A percentile compares a stretch with the other conserved stretches of the same genome.
Conservation (phyloP, 2,113 vertebrate species). For the Paedocypris sp. region DNA sequence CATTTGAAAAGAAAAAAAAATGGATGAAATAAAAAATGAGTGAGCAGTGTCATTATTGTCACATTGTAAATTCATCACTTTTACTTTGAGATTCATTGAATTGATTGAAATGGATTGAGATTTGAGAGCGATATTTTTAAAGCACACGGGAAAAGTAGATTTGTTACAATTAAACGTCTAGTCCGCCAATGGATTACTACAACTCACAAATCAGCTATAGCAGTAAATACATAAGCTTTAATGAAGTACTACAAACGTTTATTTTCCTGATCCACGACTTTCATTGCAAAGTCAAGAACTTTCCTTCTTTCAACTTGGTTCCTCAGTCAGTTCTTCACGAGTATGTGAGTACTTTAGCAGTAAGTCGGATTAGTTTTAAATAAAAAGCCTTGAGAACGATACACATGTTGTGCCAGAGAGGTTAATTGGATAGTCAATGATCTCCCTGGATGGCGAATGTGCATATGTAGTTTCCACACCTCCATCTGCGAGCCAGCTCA, state of each 20-base stretch:
- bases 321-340: background rate
- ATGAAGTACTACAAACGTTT: background rate
- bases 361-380: background rate
- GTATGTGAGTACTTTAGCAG: background rate
- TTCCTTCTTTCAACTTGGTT: background rate
- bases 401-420: constrained; percentile 9
- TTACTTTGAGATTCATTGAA: too few relatives aligned
- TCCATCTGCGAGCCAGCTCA: background rate
- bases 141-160: too few relatives aligned
- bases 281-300: background rate
- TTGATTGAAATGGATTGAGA: too few relatives aligned
- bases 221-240: too few relatives aligned
- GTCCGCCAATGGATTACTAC: too few relatives aligned
- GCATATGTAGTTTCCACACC: background rate
- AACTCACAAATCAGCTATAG: too few relatives aligned
- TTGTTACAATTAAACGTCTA: too few relatives aligned
- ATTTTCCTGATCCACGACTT: background rate
- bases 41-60: constrained; percentile 14
- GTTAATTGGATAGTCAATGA: constrained; percentile 11
- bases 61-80: background rate
- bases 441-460: background rate
- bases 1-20: background rate
- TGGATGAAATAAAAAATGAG: too few relatives aligned
- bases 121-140: too few relatives aligned
- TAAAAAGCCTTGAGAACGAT: background rate